Evolutionary conservation across 1,140 invertebrate genomes (phyloP).

Genomic region (Sycophaga agraensis): DNA sequence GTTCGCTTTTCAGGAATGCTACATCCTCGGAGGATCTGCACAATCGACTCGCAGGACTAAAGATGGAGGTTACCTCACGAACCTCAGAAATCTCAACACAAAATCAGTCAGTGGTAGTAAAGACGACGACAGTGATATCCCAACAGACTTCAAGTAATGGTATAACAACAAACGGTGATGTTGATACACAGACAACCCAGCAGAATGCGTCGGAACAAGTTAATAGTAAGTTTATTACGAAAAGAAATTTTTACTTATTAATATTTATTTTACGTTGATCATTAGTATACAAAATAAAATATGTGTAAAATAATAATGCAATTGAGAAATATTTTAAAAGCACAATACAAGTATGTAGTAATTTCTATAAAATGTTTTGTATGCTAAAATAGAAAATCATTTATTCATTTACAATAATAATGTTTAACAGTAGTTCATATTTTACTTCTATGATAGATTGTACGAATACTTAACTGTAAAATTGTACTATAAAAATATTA

Average conservation of each 20-base stretch:
- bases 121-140: conserved; percentile 54
- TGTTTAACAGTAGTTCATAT: no score
- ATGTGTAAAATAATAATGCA: no score
- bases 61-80: conserved; percentile 56
- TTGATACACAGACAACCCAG: conserved; percentile 51
- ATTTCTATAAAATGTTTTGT: no score
- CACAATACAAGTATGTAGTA: no score
- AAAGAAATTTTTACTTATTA: neutral
- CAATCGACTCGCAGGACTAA: conserved; percentile 52
- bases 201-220: conserved; percentile 50
- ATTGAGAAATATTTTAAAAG: no score
- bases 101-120: conserved; percentile 54
- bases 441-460: no score
- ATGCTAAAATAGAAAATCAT: no score
- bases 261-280: neutral
- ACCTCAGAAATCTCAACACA: conserved; percentile 55
- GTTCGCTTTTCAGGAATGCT: conserved; percentile 56
- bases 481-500: no score
- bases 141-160: conserved; percentile 54
- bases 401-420: no score
- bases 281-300: no score
- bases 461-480: no score
- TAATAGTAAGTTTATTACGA: conserved; percentile 48
- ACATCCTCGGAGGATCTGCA: conserved; percentile 56
- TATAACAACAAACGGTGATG: conserved; percentile 50